These are phyloP conservation scores for Planiliza haematocheilus DNA, from an alignment of 2,113 vertebrate genomes.

Conservation along the genomic window DNA sequence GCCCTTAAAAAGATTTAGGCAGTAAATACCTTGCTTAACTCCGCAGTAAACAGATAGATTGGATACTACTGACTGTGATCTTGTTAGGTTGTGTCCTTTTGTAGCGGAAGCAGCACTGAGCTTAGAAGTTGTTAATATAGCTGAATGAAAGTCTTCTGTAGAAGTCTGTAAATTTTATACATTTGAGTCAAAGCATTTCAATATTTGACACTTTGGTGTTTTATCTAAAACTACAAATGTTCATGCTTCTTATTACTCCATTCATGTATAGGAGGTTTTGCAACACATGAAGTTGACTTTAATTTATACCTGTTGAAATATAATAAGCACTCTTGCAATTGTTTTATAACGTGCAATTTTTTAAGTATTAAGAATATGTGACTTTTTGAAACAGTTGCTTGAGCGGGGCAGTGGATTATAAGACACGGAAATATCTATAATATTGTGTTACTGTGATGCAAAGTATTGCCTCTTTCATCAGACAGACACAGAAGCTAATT, in stretches of 20 bases:
- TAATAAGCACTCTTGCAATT: too few relatives aligned
- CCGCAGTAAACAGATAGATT: slow-evolving; percentile 64
- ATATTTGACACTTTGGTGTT: neutral
- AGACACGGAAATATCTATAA: too few relatives aligned
- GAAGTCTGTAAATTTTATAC: neutral
- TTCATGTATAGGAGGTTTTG: neutral
- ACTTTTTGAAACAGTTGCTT: too few relatives aligned
- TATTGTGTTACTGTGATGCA: too few relatives aligned
- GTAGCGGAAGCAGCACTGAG: slow-evolving; percentile 51
- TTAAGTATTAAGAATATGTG: too few relatives aligned
- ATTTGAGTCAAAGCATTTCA: neutral
- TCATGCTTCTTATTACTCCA: neutral
- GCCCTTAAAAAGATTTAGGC: slow-evolving; percentile 68
- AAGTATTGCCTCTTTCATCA: too few relatives aligned
- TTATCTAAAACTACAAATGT: neutral
- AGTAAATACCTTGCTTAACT: slow-evolving; percentile 66
- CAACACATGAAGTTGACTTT: neutral
- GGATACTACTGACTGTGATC: slow-evolving; percentile 60
- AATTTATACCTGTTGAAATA: neutral
- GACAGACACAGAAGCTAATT: too few relatives aligned
- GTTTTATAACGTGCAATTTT: too few relatives aligned
- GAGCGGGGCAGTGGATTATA: too few relatives aligned
- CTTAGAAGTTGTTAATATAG: slow-evolving; percentile 46
- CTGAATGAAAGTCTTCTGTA: slow-evolving; percentile 17
- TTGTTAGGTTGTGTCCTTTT: slow-evolving; percentile 62